Base-by-base conservation (phyloP, 1,140 invertebrate species). In the Lepidostoma basale region DNA sequence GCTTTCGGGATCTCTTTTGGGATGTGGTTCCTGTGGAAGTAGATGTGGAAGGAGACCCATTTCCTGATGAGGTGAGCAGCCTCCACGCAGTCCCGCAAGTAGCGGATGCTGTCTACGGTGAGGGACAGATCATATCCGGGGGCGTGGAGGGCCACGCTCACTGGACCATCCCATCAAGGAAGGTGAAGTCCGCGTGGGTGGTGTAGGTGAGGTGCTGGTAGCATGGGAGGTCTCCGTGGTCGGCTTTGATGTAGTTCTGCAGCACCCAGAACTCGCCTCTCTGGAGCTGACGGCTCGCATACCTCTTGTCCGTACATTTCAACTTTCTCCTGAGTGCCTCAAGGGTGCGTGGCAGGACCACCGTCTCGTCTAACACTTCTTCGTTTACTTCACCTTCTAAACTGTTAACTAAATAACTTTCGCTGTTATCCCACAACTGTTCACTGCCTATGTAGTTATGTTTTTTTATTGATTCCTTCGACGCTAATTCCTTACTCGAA, bases 221-320 rank as follows among this genome's bases (percentile, higher is more conserved):
- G 76, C 93, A 95, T 78, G 80, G 78, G 26, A 85, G 73, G 18
- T 78, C 74, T 12, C 84, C 85, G 60, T 86, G 84, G 70, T 86
- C 83, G 56, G 87, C 82, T 74, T 81, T 80, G 52, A 96, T 86
- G 76, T 94, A 96, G 81, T 96, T 94, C 77, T 94, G 92, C 5
- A 96, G 82, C 56, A 95, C 92, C 92, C 92, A 95, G 76, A 90
- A 95, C 73, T 93, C 91, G n/a, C 93, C 93, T 6, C 92, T 86
- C 74, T 94, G 92, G 44, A 88, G 82, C 9, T 86, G 89, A 68
- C 86, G 84, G 10, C 87, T 85, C 20, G 84, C 77, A 68, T 83
- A 79, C 1, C 86, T 83, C 65, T 84, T 88, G 64, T 92, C 89
- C 56, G 87, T 81, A 75, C 92, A 44, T 12, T 36, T n/a, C n/a